phyloP scores from a whole-genome alignment of 2,797 vertebrate species.

The Xenentodon cancila region DNA sequence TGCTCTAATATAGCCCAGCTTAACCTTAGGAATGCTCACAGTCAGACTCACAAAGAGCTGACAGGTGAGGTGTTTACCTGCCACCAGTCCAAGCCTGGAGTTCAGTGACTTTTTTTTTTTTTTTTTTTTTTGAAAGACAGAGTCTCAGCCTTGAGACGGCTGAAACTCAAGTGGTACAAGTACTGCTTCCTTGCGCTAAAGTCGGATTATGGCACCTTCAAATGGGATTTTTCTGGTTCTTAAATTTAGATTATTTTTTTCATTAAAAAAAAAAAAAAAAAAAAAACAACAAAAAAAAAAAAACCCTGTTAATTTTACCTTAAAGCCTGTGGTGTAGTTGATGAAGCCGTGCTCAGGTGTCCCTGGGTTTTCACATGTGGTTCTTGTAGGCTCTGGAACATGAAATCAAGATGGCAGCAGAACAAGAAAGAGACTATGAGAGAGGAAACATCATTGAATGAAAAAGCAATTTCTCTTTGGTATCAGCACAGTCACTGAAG shows the following conservation, averaged over 20 bases:
- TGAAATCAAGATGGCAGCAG: conserved; percentile 44
- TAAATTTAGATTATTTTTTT: background rate
- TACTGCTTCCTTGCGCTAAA: too few relatives aligned
- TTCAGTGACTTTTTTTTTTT: background rate
- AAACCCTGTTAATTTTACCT: conserved; percentile 79
- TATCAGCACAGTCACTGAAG: conserved; percentile 41
- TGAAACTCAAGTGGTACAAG: background rate
- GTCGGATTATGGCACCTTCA: background rate
- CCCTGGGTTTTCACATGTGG: conserved; percentile 93
- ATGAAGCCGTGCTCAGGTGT: conserved; percentile 92
- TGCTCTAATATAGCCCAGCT: background rate
- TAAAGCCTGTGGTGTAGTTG: conserved; percentile 95
- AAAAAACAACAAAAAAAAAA: background rate
- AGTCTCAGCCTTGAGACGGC: background rate
- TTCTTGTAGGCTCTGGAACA: conserved; percentile 89
- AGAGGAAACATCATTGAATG: conserved; percentile 46
- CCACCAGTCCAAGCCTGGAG: background rate
- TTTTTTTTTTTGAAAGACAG: background rate
- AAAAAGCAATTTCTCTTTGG: conserved; percentile 40
- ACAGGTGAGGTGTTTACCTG: conserved; percentile 1
- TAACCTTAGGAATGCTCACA: background rate
- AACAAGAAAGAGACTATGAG: conserved; percentile 39
- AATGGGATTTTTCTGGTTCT: background rate
- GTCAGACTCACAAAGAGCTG: conserved; percentile 1
- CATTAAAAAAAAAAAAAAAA: background rate